Evolutionary conservation across 2,888 invertebrate species (phyloP), one percentile per base, ranked within the genome.

Genomic region (Euzophera pinguis): DNA sequence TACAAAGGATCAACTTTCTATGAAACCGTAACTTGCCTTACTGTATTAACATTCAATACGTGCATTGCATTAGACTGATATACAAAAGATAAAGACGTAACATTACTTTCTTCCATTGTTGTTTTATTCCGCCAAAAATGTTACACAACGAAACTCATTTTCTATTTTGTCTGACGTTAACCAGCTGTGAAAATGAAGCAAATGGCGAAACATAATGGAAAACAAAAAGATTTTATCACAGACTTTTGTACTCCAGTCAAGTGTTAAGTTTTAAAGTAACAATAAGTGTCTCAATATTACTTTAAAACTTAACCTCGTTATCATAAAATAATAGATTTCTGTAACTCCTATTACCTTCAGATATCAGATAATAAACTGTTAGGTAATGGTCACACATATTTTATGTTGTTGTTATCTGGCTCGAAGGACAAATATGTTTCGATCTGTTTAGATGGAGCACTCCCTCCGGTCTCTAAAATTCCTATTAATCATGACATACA

Each of bases 1-100:
- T 63, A 81, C 82, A 83, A 87, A 87, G 84, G 84, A 86, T 73
- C 67, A 65, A 52, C 84, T 85, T 85, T 86, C 84, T 79, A 78
- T 59, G 52, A 62, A 57, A 53, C 57, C 55, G 60, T 61, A 67
- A 61, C 41, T 17, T n/a, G 22, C 12, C 27, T 13, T 27, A 2
- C 58, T 56, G 61, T 73, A 71, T 80, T 78, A 66, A 72, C 75
- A 76, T 78, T 81, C 69, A 77, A 76, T 80, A 65, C 64, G n/a
- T n/a, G n/a, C n/a, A n/a, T n/a, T n/a, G n/a, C n/a, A 61, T 65
- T 58, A 58, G 42, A 37, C 51, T 50, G 57, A 53, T 41, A n/a
- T 48, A 47, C 55, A 55, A 52, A 43, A 53, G 53, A 57, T 56
- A 48, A 53, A 37, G 47, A 54, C 58, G 56, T 54, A 43, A 43